phyloP scores from a whole-genome alignment of 1,140 invertebrate genomes.

The Drosophila punjabiensis region DNA sequence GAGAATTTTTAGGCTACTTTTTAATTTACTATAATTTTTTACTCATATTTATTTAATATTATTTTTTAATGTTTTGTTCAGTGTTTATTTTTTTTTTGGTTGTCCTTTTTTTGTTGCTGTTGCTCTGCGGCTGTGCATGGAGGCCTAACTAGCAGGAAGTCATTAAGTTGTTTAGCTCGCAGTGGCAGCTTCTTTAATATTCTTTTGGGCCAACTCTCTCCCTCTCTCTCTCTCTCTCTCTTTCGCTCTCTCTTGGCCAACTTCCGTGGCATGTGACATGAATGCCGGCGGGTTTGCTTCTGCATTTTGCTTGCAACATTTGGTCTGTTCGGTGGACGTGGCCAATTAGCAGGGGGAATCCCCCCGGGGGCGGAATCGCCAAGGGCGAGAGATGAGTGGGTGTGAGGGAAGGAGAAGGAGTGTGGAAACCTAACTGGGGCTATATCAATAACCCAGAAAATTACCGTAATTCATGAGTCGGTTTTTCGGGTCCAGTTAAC shows the following conservation, averaged over 20 bases:
- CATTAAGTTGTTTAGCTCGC: conserved; percentile 78
- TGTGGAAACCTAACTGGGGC: background rate
- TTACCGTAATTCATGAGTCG: conserved; percentile 32
- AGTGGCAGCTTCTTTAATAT: conserved; percentile 46
- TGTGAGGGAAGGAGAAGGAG: background rate
- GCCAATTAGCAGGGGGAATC: conserved; percentile 38
- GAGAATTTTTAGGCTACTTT: too few relatives aligned
- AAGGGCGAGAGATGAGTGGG: background rate
- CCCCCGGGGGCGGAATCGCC: background rate
- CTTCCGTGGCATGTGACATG: conserved; percentile 48
- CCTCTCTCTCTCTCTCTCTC: background rate
- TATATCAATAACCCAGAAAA: conserved; percentile 42
- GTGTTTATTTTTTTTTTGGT: conserved; percentile 6
- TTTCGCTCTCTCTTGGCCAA: conserved; percentile 12
- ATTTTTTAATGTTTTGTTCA: background rate
- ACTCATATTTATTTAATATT: background rate
- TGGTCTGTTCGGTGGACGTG: conserved; percentile 4
- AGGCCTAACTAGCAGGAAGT: conserved; percentile 79
- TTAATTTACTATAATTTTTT: background rate
- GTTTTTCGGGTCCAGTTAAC: conserved; percentile 60
- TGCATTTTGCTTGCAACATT: conserved; percentile 34
- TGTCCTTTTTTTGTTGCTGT: conserved; percentile 11
- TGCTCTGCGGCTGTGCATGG: conserved; percentile 42
- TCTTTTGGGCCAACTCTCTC: conserved; percentile 10
- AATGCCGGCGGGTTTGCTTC: conserved; percentile 18